A percentile compares a stretch with the other conserved stretches of the same genome.
Conservation (phyloP, 92 coral and sea anemone genomes). For the Anthopleura xanthogrammica region DNA sequence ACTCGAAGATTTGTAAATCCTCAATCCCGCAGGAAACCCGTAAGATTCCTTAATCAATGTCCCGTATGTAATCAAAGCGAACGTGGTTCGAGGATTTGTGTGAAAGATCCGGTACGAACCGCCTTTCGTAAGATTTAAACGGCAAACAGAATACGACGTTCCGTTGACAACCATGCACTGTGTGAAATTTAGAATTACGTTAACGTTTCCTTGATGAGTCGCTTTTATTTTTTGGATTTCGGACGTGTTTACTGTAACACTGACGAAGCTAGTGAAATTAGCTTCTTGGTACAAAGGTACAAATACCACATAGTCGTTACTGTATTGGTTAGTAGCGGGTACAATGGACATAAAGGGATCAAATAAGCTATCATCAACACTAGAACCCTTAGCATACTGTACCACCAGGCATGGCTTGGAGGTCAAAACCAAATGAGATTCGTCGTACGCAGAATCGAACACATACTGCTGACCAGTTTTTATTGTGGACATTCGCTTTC, state of each 20-base stretch:
- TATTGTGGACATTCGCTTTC: constrained; percentile 9
- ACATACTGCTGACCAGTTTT: constrained; percentile 52
- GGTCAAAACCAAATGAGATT: constrained; percentile 48
- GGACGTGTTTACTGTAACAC: constrained; percentile 34
- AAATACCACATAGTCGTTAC: constrained; percentile 69
- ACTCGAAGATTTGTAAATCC: background rate
- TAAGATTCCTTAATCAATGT: constrained; percentile 47
- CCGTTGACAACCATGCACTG: constrained; percentile 3
- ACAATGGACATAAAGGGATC: constrained; percentile 76
- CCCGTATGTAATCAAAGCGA: constrained; percentile 67
- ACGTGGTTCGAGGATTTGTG: constrained; percentile 50
- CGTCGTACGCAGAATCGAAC: constrained; percentile 34
- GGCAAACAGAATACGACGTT: constrained; percentile 12
- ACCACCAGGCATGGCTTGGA: constrained; percentile 68
- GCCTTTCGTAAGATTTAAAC: background rate
- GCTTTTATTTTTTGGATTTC: constrained; percentile 4
- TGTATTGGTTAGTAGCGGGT: constrained; percentile 63
- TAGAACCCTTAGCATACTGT: constrained; percentile 60
- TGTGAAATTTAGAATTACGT: background rate
- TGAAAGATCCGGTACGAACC: constrained; percentile 65
- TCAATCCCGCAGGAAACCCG: constrained; percentile 77
- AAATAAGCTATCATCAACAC: constrained; percentile 9
- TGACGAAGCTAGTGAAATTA: constrained; percentile 24
- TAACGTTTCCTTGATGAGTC: background rate
- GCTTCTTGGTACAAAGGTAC: constrained; percentile 31